phyloP scores from a whole-genome alignment of 2,797 vertebrate genomes.

The Malacoraja senta region DNA sequence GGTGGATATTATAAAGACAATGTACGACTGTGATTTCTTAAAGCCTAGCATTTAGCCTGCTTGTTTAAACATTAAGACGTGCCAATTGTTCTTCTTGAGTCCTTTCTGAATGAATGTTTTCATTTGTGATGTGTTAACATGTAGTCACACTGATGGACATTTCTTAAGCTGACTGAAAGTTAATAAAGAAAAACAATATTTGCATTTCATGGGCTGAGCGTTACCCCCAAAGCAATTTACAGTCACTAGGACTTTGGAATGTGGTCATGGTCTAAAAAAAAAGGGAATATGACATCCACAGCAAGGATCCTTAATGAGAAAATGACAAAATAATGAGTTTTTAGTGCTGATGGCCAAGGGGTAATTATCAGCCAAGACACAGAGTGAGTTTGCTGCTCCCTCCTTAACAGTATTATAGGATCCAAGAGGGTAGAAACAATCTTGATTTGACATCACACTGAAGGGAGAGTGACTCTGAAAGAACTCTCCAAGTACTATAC shows the following conservation, averaged over 20 bases:
- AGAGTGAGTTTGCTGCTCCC: not conserved
- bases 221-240: not conserved
- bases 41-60: not conserved
- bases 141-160: not conserved
- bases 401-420: not conserved
- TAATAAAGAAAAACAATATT: not conserved
- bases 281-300: not conserved
- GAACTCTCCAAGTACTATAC: not conserved
- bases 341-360: not conserved
- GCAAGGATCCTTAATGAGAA: not conserved
- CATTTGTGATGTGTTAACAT: not conserved
- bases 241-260: not conserved
- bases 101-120: not conserved
- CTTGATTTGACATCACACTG: not conserved
- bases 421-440: not conserved
- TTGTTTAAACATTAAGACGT: not conserved
- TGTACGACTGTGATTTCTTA: not conserved
- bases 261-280: not conserved
- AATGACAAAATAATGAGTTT: not conserved
- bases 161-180: not conserved
- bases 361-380: not conserved
- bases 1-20: not conserved
- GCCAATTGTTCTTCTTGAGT: not conserved
- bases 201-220: not conserved
- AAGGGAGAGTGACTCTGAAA: not conserved